Base-by-base conservation (phyloP, 2,797 vertebrate species). In the Crocidura indochinensis region DNA sequence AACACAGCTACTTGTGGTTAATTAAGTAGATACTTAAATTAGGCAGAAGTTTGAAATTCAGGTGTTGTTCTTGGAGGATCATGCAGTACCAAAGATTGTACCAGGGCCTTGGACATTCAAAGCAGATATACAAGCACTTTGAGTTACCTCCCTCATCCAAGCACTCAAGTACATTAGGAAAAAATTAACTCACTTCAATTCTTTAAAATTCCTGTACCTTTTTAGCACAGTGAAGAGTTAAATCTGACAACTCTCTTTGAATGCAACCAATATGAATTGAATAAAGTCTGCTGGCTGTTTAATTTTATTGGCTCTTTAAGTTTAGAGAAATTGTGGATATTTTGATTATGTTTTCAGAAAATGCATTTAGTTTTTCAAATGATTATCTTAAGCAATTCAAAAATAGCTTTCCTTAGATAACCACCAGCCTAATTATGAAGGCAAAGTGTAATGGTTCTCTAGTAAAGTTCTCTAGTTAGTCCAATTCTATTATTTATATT, bases 311-410 rank as follows among this genome's bases (percentile, higher is more conserved):
- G 24, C 20, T 47, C 26, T 46, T 84, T 90, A 79, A 85, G 11
- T 65, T 65, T 38, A 6, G 38, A 78, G 8, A 10, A 46, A 56
- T 69, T 80, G 91, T 86, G 84, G 26, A 22, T 38, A 38, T 38
- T 79, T 80, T 90, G 19, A 81, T 31, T 44, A 9, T 4, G 60
- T 78, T 93, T 94, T 90, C 27, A 78, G 51, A 89, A 93, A 86
- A 62, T 24, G 19, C 88, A 77, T 65, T 2, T 38, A 38, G 87
- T 56, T 60, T 89, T 92, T 67, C 20, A 94, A 92, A 89, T 53
- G 49, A 77, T 2, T 65, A 0, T 0, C 0, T 78, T 88, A 87
- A 38, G 38, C 38, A 38, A 47, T 90, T 96, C 82, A 62, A 75
- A 8, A 27, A 73, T 27, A 44, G 47, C 84, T 82, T 75, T 92